These are phyloP conservation scores for Tyrannus savana DNA, from an alignment of 2,113 vertebrate species.

Conservation along the genomic window DNA sequence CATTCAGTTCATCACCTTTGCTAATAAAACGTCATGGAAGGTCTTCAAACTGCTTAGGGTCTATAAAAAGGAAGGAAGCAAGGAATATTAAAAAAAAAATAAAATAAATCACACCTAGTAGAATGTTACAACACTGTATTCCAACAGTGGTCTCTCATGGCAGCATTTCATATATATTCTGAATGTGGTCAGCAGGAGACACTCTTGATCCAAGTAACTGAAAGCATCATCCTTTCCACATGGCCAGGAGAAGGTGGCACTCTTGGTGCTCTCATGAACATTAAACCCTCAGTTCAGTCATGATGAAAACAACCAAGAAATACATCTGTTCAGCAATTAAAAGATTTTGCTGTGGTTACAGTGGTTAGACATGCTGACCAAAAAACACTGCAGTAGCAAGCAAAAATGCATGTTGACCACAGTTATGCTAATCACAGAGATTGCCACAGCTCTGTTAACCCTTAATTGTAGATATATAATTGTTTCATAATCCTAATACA, in stretches of 20 bases:
- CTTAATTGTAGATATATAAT: neutral
- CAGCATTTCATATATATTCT: neutral
- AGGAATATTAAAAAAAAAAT: neutral
- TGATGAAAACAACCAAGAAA: conserved; percentile 31
- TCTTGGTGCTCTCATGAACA: neutral
- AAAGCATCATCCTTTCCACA: neutral
- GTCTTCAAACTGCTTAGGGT: conserved; percentile 79
- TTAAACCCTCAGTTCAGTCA: conserved; percentile 11
- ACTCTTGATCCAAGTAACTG: conserved; percentile 13
- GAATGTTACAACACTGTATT: neutral
- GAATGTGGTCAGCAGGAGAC: conserved; percentile 1
- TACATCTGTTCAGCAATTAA: conserved; percentile 65
- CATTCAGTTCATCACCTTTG: conserved; percentile 79
- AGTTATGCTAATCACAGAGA: conserved; percentile 57
- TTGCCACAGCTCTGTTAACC: conserved; percentile 28
- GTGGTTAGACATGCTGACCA: conserved; percentile 64
- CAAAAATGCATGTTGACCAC: conserved; percentile 72
- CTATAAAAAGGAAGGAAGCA: conserved; percentile 54
- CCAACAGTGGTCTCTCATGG: neutral
- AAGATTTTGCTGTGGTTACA: conserved; percentile 56
- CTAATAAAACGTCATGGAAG: conserved; percentile 80
- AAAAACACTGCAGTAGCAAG: conserved; percentile 73
- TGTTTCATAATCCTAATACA: neutral
- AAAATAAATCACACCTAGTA: neutral
- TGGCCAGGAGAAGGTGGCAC: neutral